phyloP scores from a whole-genome alignment of 2,888 invertebrate species.

The Andrena haemorrhoa region DNA sequence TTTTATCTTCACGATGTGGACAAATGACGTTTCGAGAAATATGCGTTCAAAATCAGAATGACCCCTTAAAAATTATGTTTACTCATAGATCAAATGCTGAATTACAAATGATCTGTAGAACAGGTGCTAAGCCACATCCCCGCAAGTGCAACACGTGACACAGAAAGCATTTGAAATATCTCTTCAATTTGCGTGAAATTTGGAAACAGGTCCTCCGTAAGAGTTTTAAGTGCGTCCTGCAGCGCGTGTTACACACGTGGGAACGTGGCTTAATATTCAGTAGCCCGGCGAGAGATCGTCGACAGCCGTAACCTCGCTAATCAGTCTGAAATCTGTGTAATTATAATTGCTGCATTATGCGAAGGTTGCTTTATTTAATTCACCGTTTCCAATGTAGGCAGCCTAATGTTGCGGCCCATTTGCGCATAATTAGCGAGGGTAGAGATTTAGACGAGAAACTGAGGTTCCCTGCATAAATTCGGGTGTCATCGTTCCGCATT shows the following conservation, averaged over 20 bases:
- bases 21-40: no score
- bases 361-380: constrained; percentile 22
- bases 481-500: no score
- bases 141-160: no score
- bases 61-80: no score
- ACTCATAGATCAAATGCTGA: no score
- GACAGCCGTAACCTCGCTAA: constrained; percentile 10
- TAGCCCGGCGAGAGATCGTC: no score
- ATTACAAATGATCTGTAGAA: background rate
- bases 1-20: no score
- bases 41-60: no score
- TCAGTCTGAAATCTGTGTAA: constrained; percentile 24
- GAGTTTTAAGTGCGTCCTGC: no score
- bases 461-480: background rate
- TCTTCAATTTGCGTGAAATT: background rate
- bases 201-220: background rate
- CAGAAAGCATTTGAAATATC: no score
- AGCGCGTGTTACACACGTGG: no score
- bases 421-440: background rate
- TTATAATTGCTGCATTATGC: constrained; percentile 7
- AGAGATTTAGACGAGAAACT: background rate
- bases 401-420: background rate
- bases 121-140: background rate
- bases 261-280: background rate
- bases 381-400: background rate